Evolutionary conservation across 2,797 vertebrate genomes (phyloP), one percentile per base, ranked within the genome.

Genomic region (Microctenopoma steveboyesi): DNA sequence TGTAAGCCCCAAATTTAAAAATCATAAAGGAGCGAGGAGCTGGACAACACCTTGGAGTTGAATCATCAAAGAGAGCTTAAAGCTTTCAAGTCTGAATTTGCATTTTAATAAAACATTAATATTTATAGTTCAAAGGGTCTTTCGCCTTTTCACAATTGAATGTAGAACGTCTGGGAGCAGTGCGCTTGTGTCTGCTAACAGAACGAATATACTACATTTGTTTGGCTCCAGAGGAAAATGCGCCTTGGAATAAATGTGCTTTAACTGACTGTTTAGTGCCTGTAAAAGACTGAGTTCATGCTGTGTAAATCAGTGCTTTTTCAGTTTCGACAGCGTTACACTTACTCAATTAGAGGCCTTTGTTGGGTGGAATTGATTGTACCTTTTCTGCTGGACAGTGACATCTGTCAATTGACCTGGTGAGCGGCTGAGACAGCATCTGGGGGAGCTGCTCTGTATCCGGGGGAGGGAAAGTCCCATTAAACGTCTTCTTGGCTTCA

Each of bases 361-460:
- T 89, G 82, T 86, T 82, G 74, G 73, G 56, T 42, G 49, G 68
- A 84, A 88, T 87, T 84, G 82, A 85, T 87, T 85, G 67, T 95
- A 98, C 96, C 96, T 99, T 97, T 84, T 93, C 93, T 76, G 86
- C 88, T 82, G 92, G 86, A 86, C 97, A 98, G 70, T 93, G 93
- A 84, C 98, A 99, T 87, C 90, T 92, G 81, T 95, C 94, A 84
- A 61, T 80, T 46, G 92, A 74, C 69, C 86, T 86, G 60, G 90
- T 77, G 64, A 89, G 82, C 11, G 94, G 88, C 88, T 94, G 90
- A 0, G 79, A 90, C 56, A 95, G 90, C 85, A 93, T 90, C 91
- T 92, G 92, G 61, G 93, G 93, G 61, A 91, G 82, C 72, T 89
- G 92, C 83, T 70, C 69, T 16, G 90, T 90, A 78, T 91, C 84